Base-by-base conservation (phyloP, 1,140 invertebrate genomes). In the Aphis gossypii region DNA sequence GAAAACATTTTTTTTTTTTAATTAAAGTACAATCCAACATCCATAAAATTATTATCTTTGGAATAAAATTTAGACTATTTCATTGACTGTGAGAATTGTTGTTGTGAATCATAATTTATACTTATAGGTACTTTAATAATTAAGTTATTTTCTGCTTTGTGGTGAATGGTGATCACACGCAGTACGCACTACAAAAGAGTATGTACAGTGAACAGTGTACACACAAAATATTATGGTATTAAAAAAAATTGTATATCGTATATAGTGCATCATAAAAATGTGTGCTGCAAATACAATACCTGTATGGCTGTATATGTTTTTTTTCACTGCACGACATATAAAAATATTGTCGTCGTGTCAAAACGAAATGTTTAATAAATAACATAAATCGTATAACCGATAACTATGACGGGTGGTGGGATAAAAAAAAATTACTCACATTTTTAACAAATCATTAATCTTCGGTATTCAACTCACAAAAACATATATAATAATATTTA, bases 391-490 rank as follows among this genome's bases (percentile, higher is more conserved):
- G 20, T 35, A 88, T 25, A 8, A 35, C n/a, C 48, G 48, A 38
- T 20, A 30, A n/a, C 60, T 21, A 18, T n/a, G 60, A 76, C 14
- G 14, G n/a, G 18, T 1, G 14, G 30, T n/a, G 20, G 46, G 14
- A 51, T 5, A 51, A 48, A 48, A 48, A 83, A n/a, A 54, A 21
- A 89, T 38, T 20, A 46, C 87, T 54, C 11, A 54, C n/a, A 38
- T 89, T 51, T 89, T 54, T 38, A 54, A 89, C 54, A 54, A 89
- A 54, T 38, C 87, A 89, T 54, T 89, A 35, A 89, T 89, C 87
- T 35, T 89, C 2, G n/a, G 46, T 89, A 51, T 54, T 54, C 8
- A 48, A 38, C 9, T 20, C 46, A 35, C 48, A 38, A 25, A 89
- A 48, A 54, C 23, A 25, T 89, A 8, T n/a, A n/a, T 2, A 14